Evolutionary conservation across 2,113 vertebrate genomes (phyloP).

Genomic region (Girardinichthys multiradiatus): DNA sequence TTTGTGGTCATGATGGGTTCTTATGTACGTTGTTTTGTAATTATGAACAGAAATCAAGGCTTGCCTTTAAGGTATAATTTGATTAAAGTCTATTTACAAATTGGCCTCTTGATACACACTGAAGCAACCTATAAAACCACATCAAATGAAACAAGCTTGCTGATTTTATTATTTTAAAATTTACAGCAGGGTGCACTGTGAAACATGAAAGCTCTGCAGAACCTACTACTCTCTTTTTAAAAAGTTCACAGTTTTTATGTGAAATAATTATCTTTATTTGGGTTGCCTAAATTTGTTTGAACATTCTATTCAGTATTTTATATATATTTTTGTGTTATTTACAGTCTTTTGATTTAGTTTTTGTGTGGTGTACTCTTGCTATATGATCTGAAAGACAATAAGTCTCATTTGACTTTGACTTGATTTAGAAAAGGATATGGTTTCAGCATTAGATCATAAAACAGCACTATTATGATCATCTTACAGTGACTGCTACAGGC

Average conservation of each 20-base stretch:
- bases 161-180: slow-evolving; percentile 1
- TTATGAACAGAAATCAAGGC: slow-evolving; percentile 15
- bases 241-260: background rate
- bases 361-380: background rate
- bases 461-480: slow-evolving; percentile 27
- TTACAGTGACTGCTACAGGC: slow-evolving; percentile 20
- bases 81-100: slow-evolving; percentile 16
- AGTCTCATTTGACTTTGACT: background rate
- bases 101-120: slow-evolving; percentile 7
- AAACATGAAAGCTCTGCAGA: background rate
- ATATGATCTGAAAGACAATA: background rate
- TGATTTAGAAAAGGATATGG: slow-evolving; percentile 1
- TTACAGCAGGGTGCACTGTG: background rate
- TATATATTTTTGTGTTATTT: background rate
- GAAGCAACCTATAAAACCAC: background rate
- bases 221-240: background rate
- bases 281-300: background rate
- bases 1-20: slow-evolving; percentile 79
- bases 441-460: slow-evolving; percentile 29
- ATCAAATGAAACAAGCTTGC: slow-evolving; percentile 20
- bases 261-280: background rate
- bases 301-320: background rate
- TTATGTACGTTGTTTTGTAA: slow-evolving; percentile 63
- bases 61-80: slow-evolving; percentile 21
- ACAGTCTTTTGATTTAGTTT: background rate